Evolutionary conservation across 2,113 vertebrate genomes (phyloP).

Genomic region (Bos indicus): DNA sequence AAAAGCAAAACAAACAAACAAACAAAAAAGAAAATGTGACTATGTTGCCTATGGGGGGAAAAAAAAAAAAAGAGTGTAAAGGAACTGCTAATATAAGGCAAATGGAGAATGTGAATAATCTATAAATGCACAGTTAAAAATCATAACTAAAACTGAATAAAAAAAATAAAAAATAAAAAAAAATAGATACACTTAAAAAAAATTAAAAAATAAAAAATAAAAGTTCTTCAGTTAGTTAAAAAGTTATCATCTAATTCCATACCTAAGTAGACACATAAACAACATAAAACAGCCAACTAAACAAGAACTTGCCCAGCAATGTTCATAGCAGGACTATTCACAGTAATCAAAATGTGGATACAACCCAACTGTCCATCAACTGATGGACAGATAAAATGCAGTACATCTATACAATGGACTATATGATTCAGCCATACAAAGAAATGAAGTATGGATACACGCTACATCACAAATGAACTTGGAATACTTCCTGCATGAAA

Average conservation of each 20-base stretch:
- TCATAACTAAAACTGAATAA: too few species aligned
- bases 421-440: neutral
- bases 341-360: neutral
- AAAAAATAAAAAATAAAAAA: too few species aligned
- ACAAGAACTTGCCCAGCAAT: neutral
- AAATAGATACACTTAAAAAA: neutral
- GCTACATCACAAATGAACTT: neutral
- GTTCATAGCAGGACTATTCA: neutral
- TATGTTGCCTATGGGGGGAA: too few species aligned
- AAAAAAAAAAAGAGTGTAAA: too few species aligned
- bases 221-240: neutral
- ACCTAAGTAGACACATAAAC: neutral
- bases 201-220: neutral
- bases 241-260: neutral
- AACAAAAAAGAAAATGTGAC: too few species aligned
- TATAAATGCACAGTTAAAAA: too few species aligned
- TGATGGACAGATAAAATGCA: neutral
- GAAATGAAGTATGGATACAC: neutral
- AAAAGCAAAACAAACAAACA: too few species aligned
- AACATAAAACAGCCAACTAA: neutral
- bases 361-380: neutral
- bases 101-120: too few species aligned
- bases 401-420: neutral
- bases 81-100: too few species aligned
- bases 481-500: neutral